Conservation (phyloP, 2,888 invertebrate species). For the Siphlonurus alternatus region DNA sequence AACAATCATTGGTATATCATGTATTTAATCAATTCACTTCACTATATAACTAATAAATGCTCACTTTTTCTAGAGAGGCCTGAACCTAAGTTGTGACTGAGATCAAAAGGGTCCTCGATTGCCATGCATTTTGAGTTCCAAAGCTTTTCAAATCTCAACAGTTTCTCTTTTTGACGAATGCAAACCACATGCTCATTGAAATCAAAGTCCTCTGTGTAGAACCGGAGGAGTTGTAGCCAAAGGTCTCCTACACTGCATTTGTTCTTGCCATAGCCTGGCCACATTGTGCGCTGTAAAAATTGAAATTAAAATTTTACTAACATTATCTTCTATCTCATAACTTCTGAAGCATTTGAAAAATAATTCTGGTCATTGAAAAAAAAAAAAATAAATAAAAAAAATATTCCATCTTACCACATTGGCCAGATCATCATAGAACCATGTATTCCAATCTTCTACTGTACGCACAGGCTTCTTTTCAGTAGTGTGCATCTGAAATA, state of each 20-base stretch:
- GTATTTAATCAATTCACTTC: neutral
- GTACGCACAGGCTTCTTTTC: slow-evolving; percentile 19
- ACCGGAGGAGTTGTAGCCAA: slow-evolving; percentile 35
- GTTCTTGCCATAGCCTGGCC: slow-evolving; percentile 29
- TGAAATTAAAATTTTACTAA: neutral
- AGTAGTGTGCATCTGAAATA: slow-evolving; percentile 14
- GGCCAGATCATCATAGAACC: slow-evolving; percentile 29
- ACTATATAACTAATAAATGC: too few species aligned
- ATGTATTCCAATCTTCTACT: slow-evolving; percentile 36
- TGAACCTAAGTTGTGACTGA: slow-evolving; percentile 36
- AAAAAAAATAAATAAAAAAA: neutral
- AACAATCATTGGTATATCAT: neutral
- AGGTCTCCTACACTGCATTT: slow-evolving; percentile 28
- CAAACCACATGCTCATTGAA: slow-evolving; percentile 30
- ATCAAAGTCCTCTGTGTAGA: slow-evolving; percentile 34
- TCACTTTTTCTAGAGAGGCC: slow-evolving; percentile 35
- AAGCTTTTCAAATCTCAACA: slow-evolving; percentile 34
- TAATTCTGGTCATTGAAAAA: neutral
- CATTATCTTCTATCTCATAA: neutral
- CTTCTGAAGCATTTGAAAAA: neutral
- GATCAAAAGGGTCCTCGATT: slow-evolving; percentile 43
- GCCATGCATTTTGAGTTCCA: slow-evolving; percentile 35
- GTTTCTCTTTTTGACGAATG: slow-evolving; percentile 26
- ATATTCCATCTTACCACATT: slow-evolving; percentile 23
- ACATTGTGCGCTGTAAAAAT: slow-evolving; percentile 20